Base-by-base conservation (phyloP, 2,888 invertebrate genomes). In the Apodemia duryi region DNA sequence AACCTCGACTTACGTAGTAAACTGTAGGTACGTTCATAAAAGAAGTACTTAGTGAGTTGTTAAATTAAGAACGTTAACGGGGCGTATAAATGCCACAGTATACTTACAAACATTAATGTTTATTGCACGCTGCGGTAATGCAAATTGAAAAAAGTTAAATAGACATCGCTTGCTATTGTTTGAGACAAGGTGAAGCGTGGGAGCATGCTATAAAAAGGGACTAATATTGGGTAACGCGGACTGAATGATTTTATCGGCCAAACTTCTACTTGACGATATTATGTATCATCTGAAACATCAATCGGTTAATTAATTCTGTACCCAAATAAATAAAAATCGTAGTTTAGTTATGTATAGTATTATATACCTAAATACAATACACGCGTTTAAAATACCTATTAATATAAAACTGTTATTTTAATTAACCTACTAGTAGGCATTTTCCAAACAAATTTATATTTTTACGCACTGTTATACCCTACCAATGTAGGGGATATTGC, bases 181-280 rank as follows among this genome's bases (percentile, higher is more conserved):
- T 60, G 35, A 60, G 29, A 60, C 57, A 60, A 60, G 57, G 57
- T 60, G 57, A 60, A 13, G 57, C 57, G 57, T 60, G 57, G 57
- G 57, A 60, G 57, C 57, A 60, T 60, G 57, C 57, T 60, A 60
- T 60, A 60, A 60, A 60, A 60, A 60, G 57, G 57, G 57, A 32
- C 57, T 13, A 60, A 60, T 60, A 60, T 60, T 60, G 57, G 11
- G 57, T 60, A 60, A 60, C 57, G n/a, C 32, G 57, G 6, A 35
- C n/a, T 60, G 35, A 60, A 60, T 60, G 13, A 60, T 60, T 60
- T 60, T 60, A 60, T 60, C 57, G n/a, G 57, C 57, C 57, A 60
- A 60, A 35, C 57, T 57, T 21, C 57, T 60, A 60, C 35, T 60
- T 32, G 57, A 60, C 57, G n/a, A n/a, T 60, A 38, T 38, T 35